phyloP scores from a whole-genome alignment of 2,797 vertebrate genomes.

The Phalloptychus januarius region DNA sequence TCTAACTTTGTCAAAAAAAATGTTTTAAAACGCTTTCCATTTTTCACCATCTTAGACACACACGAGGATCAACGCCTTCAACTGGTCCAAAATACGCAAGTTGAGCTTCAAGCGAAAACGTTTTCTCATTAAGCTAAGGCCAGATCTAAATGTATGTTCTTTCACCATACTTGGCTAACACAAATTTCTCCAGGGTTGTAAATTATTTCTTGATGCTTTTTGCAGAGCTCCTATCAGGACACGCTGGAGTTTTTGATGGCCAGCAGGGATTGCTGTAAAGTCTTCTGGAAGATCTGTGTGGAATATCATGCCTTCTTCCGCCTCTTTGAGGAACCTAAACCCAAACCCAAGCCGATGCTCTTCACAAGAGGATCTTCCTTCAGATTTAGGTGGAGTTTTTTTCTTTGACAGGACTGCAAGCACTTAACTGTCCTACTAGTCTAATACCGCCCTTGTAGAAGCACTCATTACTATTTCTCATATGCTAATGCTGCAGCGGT shows the following conservation, averaged over 20 bases:
- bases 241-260: conserved; percentile 97
- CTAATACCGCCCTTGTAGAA: conserved; percentile 15
- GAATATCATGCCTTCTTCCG: conserved; percentile 99
- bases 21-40: not conserved
- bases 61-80: conserved; percentile 97
- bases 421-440: conserved; percentile 19
- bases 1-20: not conserved
- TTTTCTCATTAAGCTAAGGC: conserved; percentile 95
- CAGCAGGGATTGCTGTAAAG: conserved; percentile 96
- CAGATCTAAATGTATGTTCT: conserved; percentile 88
- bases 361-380: conserved; percentile 97
- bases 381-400: conserved; percentile 89
- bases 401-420: conserved; percentile 12
- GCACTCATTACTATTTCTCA: conserved; percentile 47
- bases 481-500: conserved; percentile 80
- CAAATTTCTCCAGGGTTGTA: not conserved
- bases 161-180: not conserved
- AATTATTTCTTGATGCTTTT: not conserved
- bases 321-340: conserved; percentile 96
- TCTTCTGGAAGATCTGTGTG: conserved; percentile 99
- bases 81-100: conserved; percentile 98
- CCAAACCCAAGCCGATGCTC: conserved; percentile 94
- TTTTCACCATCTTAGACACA: conserved; percentile 81
- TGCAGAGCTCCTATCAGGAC: conserved; percentile 92
- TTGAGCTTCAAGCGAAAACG: conserved; percentile 99